These are phyloP conservation scores for Channallabes apus DNA, from an alignment of 2,797 vertebrate genomes.

Conservation along the genomic window DNA sequence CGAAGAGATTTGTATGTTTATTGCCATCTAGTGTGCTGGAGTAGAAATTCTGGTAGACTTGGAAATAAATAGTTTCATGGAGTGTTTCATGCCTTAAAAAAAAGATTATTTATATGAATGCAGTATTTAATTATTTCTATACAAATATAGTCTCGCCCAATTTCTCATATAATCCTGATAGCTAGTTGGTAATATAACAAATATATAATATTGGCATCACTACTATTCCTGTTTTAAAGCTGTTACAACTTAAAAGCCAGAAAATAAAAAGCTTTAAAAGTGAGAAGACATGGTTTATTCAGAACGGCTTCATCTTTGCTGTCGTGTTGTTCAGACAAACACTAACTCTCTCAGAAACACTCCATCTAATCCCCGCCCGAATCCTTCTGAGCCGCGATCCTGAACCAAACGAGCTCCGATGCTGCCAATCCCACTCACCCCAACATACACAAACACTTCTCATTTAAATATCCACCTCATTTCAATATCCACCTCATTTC, in stretches of 20 bases:
- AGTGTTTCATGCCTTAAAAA: neutral
- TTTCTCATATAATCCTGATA: neutral
- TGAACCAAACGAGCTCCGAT: neutral
- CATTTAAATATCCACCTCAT: conserved; percentile 21
- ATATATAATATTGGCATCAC: too few species aligned
- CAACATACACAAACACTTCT: neutral
- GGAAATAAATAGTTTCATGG: neutral
- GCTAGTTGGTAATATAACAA: too few species aligned
- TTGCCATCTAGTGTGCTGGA: neutral
- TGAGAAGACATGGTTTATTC: neutral
- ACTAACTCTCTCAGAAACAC: neutral
- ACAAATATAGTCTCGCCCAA: neutral
- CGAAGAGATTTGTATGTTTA: neutral
- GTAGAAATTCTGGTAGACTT: neutral
- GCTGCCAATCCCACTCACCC: neutral
- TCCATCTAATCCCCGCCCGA: neutral
- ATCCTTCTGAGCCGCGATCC: neutral
- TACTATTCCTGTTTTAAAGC: neutral
- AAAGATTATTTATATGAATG: neutral
- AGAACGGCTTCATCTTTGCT: neutral
- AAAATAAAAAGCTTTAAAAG: neutral
- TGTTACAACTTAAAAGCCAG: neutral
- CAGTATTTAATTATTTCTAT: neutral
- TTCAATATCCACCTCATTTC: conserved; percentile 27
- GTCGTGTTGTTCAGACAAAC: neutral